These are phyloP conservation scores for Luperina nickerlii DNA, from an alignment of 2,888 invertebrate genomes.

Conservation along the genomic window DNA sequence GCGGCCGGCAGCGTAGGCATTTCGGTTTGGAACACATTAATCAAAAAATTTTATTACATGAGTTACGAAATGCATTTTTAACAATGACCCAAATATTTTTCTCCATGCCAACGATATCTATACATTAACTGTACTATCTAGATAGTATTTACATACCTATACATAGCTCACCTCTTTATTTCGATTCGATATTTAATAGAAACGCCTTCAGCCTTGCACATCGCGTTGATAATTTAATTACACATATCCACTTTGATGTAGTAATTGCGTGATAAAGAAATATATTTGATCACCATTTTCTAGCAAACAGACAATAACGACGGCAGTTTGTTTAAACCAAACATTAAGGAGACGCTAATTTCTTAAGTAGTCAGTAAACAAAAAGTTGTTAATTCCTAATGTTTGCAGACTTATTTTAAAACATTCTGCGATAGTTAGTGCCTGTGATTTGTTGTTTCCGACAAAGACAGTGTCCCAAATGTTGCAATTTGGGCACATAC, in stretches of 20 bases:
- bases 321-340: conserved; percentile 12
- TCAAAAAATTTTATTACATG: conserved; percentile 26
- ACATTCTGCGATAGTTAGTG: conserved; percentile 23
- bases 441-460: conserved; percentile 33
- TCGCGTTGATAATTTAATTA: conserved; percentile 17
- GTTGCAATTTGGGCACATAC: conserved; percentile 65
- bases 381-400: conserved; percentile 27
- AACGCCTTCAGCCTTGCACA: conserved; percentile 16
- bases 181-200: conserved; percentile 15
- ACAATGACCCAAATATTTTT: conserved; percentile 41
- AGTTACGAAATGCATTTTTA: conserved; percentile 24
- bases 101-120: conserved; percentile 9
- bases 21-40: conserved; percentile 4
- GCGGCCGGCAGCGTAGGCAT: conserved; percentile 1
- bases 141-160: not conserved
- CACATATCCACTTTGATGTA: conserved; percentile 10
- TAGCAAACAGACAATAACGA: not conserved
- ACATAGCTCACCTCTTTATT: not conserved
- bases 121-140: not conserved
- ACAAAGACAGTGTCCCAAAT: conserved; percentile 62
- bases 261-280: conserved; percentile 4
- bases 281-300: not conserved
- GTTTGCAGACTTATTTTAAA: conserved; percentile 15
- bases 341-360: conserved; percentile 24
- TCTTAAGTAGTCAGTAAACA: conserved; percentile 20